Base-by-base conservation (phyloP, 2,797 vertebrate species). In the Triplophysa yarkandensis region DNA sequence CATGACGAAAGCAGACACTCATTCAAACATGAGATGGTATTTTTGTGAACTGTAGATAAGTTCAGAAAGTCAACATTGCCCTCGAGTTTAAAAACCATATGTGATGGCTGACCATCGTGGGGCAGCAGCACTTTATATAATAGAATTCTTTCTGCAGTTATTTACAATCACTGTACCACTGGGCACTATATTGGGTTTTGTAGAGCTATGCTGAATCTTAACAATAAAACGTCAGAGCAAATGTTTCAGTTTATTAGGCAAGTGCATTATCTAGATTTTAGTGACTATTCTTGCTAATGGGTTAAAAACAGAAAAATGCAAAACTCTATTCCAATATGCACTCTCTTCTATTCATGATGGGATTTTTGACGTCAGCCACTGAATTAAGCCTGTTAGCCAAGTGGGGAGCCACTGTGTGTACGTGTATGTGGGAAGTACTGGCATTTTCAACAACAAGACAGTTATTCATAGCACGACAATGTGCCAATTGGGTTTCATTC, bases 11-110 rank as follows among this genome's bases (percentile, higher is more conserved):
- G 58, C 25, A 39, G 65, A 32, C 27, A 46, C 54, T 54, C 46
- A 60, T 69, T 50, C 58, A 58, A 68, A 78, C 83, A 77, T 80
- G 64, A 41, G 72, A 76, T 80, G 79, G 74, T 71, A 84, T 87
- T 87, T 86, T 74, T 57, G 17, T n/a, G 48, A 78, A 8, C 54
- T 77, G 73, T 34, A 41, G 41, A 30, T 2, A 11, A 32, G 64
- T 73, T 44, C 61, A 57, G 73, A 67, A 64, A 46, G 75, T 78
- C 64, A 55, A 58, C 58, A 83, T 86, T 82, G 78, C 63, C 57
- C 65, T 76, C 68, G 77, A 68, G 74, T 66, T 14, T 43, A 6
- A 9, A 46, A 62, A 63, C 14, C 14, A 25, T 3, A 16, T 21
- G 28, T 39, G 30, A 19, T 58, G 39, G 11, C 14, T 4, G 28